phyloP scores from a whole-genome alignment of 2,888 invertebrate genomes.

The Sthenelais limicola region DNA sequence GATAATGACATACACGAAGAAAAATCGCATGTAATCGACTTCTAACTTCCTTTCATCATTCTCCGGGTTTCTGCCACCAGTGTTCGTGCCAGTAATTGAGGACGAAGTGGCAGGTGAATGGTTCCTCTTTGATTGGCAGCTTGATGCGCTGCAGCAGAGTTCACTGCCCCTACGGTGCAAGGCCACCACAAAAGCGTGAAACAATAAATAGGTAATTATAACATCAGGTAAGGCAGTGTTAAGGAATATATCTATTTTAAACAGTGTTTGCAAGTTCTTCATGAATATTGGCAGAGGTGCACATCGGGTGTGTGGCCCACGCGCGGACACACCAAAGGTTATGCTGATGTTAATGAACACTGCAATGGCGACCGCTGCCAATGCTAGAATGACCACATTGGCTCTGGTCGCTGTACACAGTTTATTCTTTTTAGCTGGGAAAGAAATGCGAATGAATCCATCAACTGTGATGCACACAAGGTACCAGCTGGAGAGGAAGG shows the following conservation, averaged over 20 bases:
- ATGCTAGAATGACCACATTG: slow-evolving; percentile 41
- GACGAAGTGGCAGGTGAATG: neutral
- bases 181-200: too few relatives aligned
- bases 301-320: slow-evolving; percentile 19
- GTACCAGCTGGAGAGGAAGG: slow-evolving; percentile 55
- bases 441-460: slow-evolving; percentile 54
- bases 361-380: slow-evolving; percentile 36
- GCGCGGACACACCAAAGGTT: slow-evolving; percentile 25
- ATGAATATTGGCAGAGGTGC: slow-evolving; percentile 47
- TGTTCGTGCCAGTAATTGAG: too few relatives aligned
- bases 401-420: slow-evolving; percentile 52
- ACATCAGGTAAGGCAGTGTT: slow-evolving; percentile 20
- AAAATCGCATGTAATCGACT: slow-evolving; percentile 21
- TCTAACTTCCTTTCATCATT: too few relatives aligned
- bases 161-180: neutral
- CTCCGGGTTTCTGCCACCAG: too few relatives aligned
- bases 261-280: slow-evolving; percentile 44
- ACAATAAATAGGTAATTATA: slow-evolving; percentile 49
- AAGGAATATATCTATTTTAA: slow-evolving; percentile 26
- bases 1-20: slow-evolving; percentile 54
- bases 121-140: neutral
- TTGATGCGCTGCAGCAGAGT: neutral
- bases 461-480: slow-evolving; percentile 55
- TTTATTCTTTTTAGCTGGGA: slow-evolving; percentile 47
- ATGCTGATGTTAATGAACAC: slow-evolving; percentile 36